Evolutionary conservation across 92 coral and sea anemone genomes (phyloP), one percentile per base, ranked within the genome.

Genomic region (Palythoa grandis): DNA sequence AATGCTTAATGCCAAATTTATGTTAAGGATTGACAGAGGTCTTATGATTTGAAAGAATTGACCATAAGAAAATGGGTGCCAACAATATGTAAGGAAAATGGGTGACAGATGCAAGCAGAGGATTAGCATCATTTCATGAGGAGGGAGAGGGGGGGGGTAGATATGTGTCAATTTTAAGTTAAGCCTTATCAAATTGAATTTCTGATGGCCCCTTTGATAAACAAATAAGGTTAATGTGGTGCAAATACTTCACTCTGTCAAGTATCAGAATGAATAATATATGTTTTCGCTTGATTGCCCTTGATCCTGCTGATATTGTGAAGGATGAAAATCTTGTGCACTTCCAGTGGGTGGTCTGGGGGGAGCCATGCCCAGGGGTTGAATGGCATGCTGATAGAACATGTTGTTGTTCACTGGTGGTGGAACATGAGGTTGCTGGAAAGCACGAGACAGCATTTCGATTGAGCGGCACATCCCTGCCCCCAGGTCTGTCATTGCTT

Each of bases 371-470:
- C 71, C 37, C 71, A 66, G 11, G 43, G 80, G 52, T 29, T 54
- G 83, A 54, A 74, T 24, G 19, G 66, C 79, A 56, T 77, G 76
- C 80, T 79, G 89, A 52, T 89, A 75, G 77, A 85, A 84, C 72
- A 89, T 19, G 80, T 89, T 88, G 48, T 84, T 77, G 79, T 89
- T 84, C 76, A 89, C 86, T 66, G 91, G 88, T 75, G 65, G 88
- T 17, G 47, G 83, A 72, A 74, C 37, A 72, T 78, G 60, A 78
- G 76, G 84, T 65, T 79, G 90, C 78, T 84, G 88, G 87, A 82
- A 75, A 80, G 86, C 86, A 52, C 70, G 90, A 67, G 88, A 88
- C 60, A 91, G 86, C 92, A 91, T 91, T 20, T 88, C 90, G 80
- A 91, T 86, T 56, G 94, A 91, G 43, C 84, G 86, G 71, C 88